A percentile compares a stretch with the other conserved stretches of the same genome.
Evolutionary conservation across 2,888 invertebrate genomes (phyloP).

Genomic region (Clivina fossor): DNA sequence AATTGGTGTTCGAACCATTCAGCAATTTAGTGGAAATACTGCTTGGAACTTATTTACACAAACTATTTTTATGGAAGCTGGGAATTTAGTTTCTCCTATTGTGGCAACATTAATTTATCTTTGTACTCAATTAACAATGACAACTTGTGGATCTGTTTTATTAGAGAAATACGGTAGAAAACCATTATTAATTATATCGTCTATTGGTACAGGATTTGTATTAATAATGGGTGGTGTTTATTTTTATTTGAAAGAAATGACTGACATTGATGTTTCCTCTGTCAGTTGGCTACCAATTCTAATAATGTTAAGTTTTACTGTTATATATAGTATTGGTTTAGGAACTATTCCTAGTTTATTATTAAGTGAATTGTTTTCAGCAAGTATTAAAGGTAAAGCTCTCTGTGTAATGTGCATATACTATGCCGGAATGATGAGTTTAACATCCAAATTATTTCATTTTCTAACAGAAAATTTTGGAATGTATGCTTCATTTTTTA

Average conservation of each 20-base stretch:
- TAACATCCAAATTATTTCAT: slow-evolving; percentile 45
- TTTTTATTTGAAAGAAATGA: slow-evolving; percentile 46
- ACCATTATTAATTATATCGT: slow-evolving; percentile 52
- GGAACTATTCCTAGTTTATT: slow-evolving; percentile 43
- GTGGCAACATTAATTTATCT: slow-evolving; percentile 53
- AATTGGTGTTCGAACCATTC: slow-evolving; percentile 53
- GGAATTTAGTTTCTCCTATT: slow-evolving; percentile 44
- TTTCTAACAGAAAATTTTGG: slow-evolving; percentile 44
- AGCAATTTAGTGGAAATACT: slow-evolving; percentile 45
- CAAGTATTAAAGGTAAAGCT: slow-evolving; percentile 46
- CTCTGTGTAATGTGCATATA: slow-evolving; percentile 42
- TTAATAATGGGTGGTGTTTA: slow-evolving; percentile 41
- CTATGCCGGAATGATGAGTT: slow-evolving; percentile 41
- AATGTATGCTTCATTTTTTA: slow-evolving; percentile 45
- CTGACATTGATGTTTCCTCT: slow-evolving; percentile 36
- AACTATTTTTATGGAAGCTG: slow-evolving; percentile 48
- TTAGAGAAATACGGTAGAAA: slow-evolving; percentile 52
- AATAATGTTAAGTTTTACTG: slow-evolving; percentile 40
- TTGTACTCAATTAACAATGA: slow-evolving; percentile 49
- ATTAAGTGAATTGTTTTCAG: slow-evolving; percentile 46
- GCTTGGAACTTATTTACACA: slow-evolving; percentile 46
- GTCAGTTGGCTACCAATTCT: slow-evolving; percentile 42
- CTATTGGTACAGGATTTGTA: slow-evolving; percentile 49
- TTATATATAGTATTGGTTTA: slow-evolving; percentile 42
- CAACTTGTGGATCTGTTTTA: slow-evolving; percentile 44